Evolutionary conservation across 2,888 invertebrate species (phyloP), one percentile per base, ranked within the genome.

Genomic region (Chrysomela aeneicollis): DNA sequence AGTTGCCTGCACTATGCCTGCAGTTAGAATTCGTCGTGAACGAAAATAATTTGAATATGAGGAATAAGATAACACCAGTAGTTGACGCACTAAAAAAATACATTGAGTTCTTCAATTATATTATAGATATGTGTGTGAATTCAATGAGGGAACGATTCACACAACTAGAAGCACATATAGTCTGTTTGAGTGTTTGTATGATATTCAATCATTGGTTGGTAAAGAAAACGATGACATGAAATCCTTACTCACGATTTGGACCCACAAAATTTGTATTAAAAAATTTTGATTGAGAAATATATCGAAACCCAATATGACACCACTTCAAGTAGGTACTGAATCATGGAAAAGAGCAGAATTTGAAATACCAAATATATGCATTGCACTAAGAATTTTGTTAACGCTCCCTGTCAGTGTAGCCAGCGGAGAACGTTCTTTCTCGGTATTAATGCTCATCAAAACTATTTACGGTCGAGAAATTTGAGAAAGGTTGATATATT

Each of bases 281-380:
- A n/a, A n/a, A n/a, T n/a, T n/a, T n/a, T n/a, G n/a, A n/a, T n/a
- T n/a, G n/a, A n/a, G n/a, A n/a, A n/a, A n/a, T n/a, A n/a, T n/a
- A n/a, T n/a, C n/a, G n/a, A n/a, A n/a, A n/a, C n/a, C n/a, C n/a
- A n/a, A n/a, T n/a, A n/a, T n/a, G n/a, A n/a, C n/a, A n/a, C n/a
- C n/a, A n/a, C n/a, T n/a, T n/a, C n/a, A n/a, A n/a, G n/a, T n/a
- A n/a, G n/a, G n/a, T n/a, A n/a, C 12, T n/a, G 17, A 47, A 17
- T 3, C 17, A 15, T 47, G 17, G 15, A 15, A 15, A 15, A 37
- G 46, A 46, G 46, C 46, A 46, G 46, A 46, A 46, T 46, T 46
- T 46, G 46, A 46, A 46, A 46, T 3, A 46, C 46, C 46, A 46
- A 46, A 46, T 46, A 46, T 6, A 46, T 46, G 46, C 46, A 46